phyloP scores from a whole-genome alignment of 1,140 invertebrate genomes.

The Drosophila asahinai region DNA sequence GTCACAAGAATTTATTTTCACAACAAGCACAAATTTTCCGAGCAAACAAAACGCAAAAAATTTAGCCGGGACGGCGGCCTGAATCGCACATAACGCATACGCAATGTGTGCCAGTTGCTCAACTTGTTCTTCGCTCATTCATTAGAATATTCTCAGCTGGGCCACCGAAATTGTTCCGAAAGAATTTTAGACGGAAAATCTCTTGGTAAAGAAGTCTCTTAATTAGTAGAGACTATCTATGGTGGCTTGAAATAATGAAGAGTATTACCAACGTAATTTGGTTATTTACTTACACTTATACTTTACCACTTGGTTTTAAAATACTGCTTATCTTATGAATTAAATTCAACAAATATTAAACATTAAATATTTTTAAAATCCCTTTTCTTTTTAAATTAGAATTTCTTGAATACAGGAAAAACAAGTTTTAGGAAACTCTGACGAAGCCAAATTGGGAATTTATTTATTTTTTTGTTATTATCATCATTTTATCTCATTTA shows the following conservation, averaged over 20 bases:
- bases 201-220: background rate
- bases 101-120: conserved; percentile 63
- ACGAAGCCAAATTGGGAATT: too few species aligned
- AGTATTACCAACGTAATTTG: background rate
- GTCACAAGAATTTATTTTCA: conserved; percentile 76
- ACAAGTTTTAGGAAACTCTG: background rate
- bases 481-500: background rate
- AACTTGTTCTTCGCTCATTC: conserved; percentile 21
- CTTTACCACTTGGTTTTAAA: too few species aligned
- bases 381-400: too few species aligned
- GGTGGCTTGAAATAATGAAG: background rate
- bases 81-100: conserved; percentile 60
- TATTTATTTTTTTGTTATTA: background rate
- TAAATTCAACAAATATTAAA: too few species aligned
- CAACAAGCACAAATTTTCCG: conserved; percentile 53
- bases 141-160: conserved; percentile 14
- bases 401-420: background rate
- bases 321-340: too few species aligned
- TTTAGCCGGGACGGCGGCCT: conserved; percentile 30
- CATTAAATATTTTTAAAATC: too few species aligned
- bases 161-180: conserved; percentile 4
- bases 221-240: background rate
- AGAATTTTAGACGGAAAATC: background rate
- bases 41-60: conserved; percentile 30
- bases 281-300: background rate